These are phyloP conservation scores for Phallusia fumigata DNA, from an alignment of 23 tunicate genomes.

Conservation along the genomic window DNA sequence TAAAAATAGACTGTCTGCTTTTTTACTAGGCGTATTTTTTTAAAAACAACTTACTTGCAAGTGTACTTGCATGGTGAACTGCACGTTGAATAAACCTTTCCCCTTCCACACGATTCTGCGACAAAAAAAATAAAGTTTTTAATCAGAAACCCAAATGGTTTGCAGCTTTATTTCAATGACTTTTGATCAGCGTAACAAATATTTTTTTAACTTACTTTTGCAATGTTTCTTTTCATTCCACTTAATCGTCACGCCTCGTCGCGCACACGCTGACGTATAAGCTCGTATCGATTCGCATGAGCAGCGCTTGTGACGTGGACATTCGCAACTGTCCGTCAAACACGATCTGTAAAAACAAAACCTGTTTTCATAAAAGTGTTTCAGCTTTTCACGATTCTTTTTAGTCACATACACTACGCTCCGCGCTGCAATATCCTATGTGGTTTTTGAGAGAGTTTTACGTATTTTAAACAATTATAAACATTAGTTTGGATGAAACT, in stretches of 20 bases:
- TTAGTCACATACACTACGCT: too few relatives aligned
- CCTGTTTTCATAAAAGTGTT: not conserved
- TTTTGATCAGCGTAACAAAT: too few relatives aligned
- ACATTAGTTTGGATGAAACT: too few relatives aligned
- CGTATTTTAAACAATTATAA: too few relatives aligned
- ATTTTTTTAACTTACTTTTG: conserved; percentile 54
- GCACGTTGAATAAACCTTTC: conserved; percentile 51
- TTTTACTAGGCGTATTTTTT: not conserved
- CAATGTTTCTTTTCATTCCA: conserved; percentile 47
- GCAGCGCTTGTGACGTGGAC: conserved; percentile 52
- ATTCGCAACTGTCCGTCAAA: conserved; percentile 74
- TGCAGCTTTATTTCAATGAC: too few relatives aligned
- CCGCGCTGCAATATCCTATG: too few relatives aligned
- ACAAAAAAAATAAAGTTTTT: not conserved
- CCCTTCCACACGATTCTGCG: conserved; percentile 33
- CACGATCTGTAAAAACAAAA: conserved; percentile 41
- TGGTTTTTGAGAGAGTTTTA: too few relatives aligned
- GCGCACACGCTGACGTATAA: conserved; percentile 56
- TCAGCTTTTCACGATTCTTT: too few relatives aligned
- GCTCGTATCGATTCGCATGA: conserved; percentile 81
- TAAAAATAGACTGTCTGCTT: too few relatives aligned
- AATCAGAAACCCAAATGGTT: not conserved
- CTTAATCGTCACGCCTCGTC: conserved; percentile 35
- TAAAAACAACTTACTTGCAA: conserved; percentile 39
- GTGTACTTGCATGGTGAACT: conserved; percentile 44